phyloP scores from a whole-genome alignment of 2,113 vertebrate genomes.

The western clawed frog (Xenopus tropicalis) region UCB_Xtro_10.0 CM004444.2:130235501-130236000 shows the following conservation, averaged over 20 bases:
- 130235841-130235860: slow-evolving; percentile 55
- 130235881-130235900: slow-evolving; percentile 52
- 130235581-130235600: slow-evolving; percentile 64
- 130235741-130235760: slow-evolving; percentile 53
- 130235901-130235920: slow-evolving; percentile 42
- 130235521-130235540: background rate
- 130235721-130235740: slow-evolving; percentile 69
- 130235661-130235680: slow-evolving; percentile 77
- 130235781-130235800: slow-evolving; percentile 48
- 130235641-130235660: slow-evolving; percentile 67
- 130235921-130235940: no score
- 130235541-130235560: slow-evolving; percentile 19
- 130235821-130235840: slow-evolving; percentile 60
- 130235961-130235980: slow-evolving; percentile 52
- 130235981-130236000: slow-evolving; percentile 12
- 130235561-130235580: slow-evolving; percentile 61
- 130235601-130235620: slow-evolving; percentile 52
- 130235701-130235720: slow-evolving; percentile 72
- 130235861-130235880: slow-evolving; percentile 68
- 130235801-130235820: slow-evolving; percentile 67
- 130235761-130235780: slow-evolving; percentile 60
- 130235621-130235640: slow-evolving; percentile 62
- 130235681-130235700: slow-evolving; percentile 80
- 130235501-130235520: background rate
- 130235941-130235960: slow-evolving; percentile 50